A percentile compares a stretch with the other conserved stretches of the same genome.
Evolutionary conservation across 2,888 invertebrate species (phyloP).

Genomic region (Masnerella sp.): DNA sequence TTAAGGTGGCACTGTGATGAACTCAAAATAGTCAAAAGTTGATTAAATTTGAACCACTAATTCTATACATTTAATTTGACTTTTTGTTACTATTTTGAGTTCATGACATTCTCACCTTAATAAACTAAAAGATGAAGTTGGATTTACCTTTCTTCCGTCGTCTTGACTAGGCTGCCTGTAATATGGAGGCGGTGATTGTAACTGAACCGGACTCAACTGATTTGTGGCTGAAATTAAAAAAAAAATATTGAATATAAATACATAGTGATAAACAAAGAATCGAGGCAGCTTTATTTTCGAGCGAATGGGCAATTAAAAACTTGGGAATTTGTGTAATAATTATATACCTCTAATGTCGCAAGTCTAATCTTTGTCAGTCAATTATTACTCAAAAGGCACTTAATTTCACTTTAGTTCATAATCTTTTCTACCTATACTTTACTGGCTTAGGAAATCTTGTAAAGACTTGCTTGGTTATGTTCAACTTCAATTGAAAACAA

Average conservation of each 20-base stretch:
- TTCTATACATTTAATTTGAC: too few species aligned
- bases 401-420: conserved; percentile 25
- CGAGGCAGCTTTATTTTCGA: not conserved
- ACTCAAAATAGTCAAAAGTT: too few species aligned
- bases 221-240: conserved; percentile 72
- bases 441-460: conserved; percentile 22
- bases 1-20: too few species aligned
- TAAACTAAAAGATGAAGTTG: conserved; percentile 3
- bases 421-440: conserved; percentile 16
- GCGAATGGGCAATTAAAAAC: conserved; percentile 1
- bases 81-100: too few species aligned
- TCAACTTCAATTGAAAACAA: too few species aligned
- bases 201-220: conserved; percentile 80
- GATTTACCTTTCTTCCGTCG: conserved; percentile 80
- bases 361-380: conserved; percentile 18
- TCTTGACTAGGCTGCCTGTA: conserved; percentile 80
- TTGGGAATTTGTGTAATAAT: not conserved
- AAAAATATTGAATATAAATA: conserved; percentile 21
- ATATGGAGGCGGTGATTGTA: conserved; percentile 80
- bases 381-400: conserved; percentile 27
- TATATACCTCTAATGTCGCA: conserved; percentile 11
- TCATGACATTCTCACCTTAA: not conserved
- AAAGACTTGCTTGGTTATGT: too few species aligned
- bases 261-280: not conserved
- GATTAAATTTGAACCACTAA: too few species aligned